Base-by-base conservation (phyloP, 2,113 vertebrate species). In the Mesoclemmys tuberculata region DNA sequence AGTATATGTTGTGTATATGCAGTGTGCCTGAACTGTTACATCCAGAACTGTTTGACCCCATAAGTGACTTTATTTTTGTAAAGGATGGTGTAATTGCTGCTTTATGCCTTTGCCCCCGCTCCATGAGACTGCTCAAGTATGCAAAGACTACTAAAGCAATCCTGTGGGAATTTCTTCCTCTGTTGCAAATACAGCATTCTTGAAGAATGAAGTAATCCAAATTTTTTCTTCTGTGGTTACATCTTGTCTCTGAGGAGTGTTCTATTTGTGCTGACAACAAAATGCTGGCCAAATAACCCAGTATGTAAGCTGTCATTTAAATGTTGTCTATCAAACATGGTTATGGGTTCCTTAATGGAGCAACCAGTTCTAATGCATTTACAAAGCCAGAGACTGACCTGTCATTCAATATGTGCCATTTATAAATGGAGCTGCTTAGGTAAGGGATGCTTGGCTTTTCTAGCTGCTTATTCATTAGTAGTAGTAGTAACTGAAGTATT, bases 151-250 rank as follows among this genome's bases (percentile, higher is more conserved):
- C 64, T 89, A 2, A 88, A 94, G n/a, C 84, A 5, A 2, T 92
- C 77, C 71, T 58, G 41, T 80, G 91, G 71, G 84, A 89, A 93
- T 92, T 89, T 91, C 58, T 90, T 91, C 52, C 68, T 79, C 35
- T 92, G 71, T 89, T 95, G 68, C 75, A 93, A 48, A 92, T 12
- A 85, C 8, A 91, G 51, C 82, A 84, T 96, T 96, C 95, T 85
- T 84, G 83, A 86, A 90, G 71, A 41, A 77, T 94, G 90, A 88
- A 86, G 41, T 93, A 87, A 94, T 0, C 0, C 56, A 26, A 13
- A 4, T 89, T 75, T 81, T 85, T 93, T 88, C 89, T 87, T 54
- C 31, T 61, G 38, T 75, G 58, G 55, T 91, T 93, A 16, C 8
- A 5, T 92, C 55, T 84, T 82, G 38, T 83, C 91, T 95, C 84